Evolutionary conservation across 2,113 vertebrate species (phyloP).

Genomic region (Dendrocopos noguchii): DNA sequence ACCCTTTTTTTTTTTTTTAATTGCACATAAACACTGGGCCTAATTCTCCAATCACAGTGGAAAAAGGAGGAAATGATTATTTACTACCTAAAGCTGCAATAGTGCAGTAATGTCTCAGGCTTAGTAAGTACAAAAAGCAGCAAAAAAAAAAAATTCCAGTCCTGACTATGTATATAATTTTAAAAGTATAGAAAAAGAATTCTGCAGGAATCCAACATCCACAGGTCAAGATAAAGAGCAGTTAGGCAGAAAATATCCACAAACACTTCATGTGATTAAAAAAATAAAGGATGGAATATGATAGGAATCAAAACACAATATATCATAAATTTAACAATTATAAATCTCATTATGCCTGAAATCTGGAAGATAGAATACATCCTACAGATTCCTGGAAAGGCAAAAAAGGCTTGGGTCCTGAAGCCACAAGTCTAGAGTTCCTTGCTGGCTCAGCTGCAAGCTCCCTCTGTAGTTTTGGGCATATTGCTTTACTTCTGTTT

Average conservation of each 20-base stretch:
- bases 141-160: neutral
- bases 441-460: neutral
- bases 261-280: neutral
- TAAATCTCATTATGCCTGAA: neutral
- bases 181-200: neutral
- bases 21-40: neutral
- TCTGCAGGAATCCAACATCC: neutral
- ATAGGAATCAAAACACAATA: neutral
- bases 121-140: neutral
- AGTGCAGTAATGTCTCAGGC: neutral
- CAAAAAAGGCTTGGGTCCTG: neutral
- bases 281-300: neutral
- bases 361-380: neutral
- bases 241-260: neutral
- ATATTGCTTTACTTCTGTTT: conserved; percentile 54
- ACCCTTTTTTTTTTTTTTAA: neutral
- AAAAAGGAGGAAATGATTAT: neutral
- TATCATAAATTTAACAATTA: neutral
- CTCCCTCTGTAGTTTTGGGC: conserved; percentile 13
- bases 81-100: neutral
- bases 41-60: neutral
- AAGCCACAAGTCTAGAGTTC: conserved; percentile 12
- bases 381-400: conserved; percentile 6
- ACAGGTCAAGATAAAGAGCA: neutral
- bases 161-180: neutral